Base-by-base conservation (phyloP, 2,888 invertebrate species). In the Ophion slaviceki region DNA sequence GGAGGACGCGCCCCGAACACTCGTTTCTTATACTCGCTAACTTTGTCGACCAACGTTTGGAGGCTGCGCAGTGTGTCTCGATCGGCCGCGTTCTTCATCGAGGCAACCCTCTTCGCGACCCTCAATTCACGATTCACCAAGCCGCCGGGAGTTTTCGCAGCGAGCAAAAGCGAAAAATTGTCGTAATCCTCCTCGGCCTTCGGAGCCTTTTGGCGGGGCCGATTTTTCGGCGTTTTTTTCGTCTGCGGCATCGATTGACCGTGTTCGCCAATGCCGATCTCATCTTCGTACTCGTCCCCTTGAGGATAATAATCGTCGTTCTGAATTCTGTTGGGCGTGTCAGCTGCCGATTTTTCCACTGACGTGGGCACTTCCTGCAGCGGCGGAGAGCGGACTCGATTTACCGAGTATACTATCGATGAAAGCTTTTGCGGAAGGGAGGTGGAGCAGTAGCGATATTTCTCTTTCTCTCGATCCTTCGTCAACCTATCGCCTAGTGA, bases 251-350 rank as follows among this genome's bases (percentile, higher is more conserved):
- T 45, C 28, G 62, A 62, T 45, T 78, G 68, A 20, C 24, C 28
- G 20, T 68, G 36, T 0, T 89, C 85, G 7, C 89, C 89, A n/a
- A 36, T 71, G 14, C 90, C 90, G 20, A 91, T 88, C 61, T 91
- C 91, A 1, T 92, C 90, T 62, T 92, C 92, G 87, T 89, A 92
- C 14, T 92, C 92, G 1, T 91, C 91, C 47, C 92, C 92, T 84
- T 90, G 89, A 7, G 92, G 92, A 28, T 90, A 92, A 82, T 91
- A 92, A 85, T 93, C 92, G 84, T 92, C 92, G 85, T 90, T 92
- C 57, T 88, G 79, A 11, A 64, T 67, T 70, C 90, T 85, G 75
- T 89, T 88, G 6, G 84, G 75, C 24, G 84, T 79, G 14, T 84
- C 84, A 17, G 74, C 10, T 45, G 67, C 59, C 47, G 78, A 75